Base-by-base conservation (phyloP, 2,797 vertebrate species). In the Synaphobranchus kaupii region DNA sequence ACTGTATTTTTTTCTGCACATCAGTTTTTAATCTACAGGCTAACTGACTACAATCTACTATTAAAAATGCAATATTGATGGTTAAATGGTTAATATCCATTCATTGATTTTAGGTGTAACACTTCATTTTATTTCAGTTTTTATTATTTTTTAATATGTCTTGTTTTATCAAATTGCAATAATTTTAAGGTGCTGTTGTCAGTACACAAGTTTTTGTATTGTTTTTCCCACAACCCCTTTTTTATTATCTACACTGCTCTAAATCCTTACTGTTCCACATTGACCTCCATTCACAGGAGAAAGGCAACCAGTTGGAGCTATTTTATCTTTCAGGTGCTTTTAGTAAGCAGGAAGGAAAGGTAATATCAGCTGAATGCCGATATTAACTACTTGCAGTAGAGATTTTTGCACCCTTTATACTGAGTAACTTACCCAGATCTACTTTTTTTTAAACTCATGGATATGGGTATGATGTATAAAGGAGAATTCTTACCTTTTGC, bases 241-340 rank as follows among this genome's bases (percentile, higher is more conserved):
- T 76, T 76, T 44, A 10, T 47, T 50, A 86, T 44, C 44, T 28
- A 34, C 34, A 44, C 60, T 66, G 44, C 52, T 52, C 15, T 86
- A 52, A 50, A 78, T 86, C 63, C 76, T 83, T 31, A 82, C 82
- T 68, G 56, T 52, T 85, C 60, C 34, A n/a, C n/a, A 13, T 56
- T 2, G 80, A 47, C 39, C 82, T 81, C 13, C 48, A 80, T 54
- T 88, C 76, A 31, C 84, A 88, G 31, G 47, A 71, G 87, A 78
- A 83, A 39, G 47, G 47, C 60, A 81, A 81, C 78, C 56, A 31
- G 39, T 31, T 39, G 76, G 58, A 87, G 56, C 54, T 20, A 47
- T 83, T 88, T 83, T 76, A 44, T 44, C 80, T 86, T 81, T 50
- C 84, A 85, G 87, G 73, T 85, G 60, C 83, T 85, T 88, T 22